Base-by-base conservation (phyloP, 92 coral and sea anemone species). In the Chrysogorgia sp. region DNA sequence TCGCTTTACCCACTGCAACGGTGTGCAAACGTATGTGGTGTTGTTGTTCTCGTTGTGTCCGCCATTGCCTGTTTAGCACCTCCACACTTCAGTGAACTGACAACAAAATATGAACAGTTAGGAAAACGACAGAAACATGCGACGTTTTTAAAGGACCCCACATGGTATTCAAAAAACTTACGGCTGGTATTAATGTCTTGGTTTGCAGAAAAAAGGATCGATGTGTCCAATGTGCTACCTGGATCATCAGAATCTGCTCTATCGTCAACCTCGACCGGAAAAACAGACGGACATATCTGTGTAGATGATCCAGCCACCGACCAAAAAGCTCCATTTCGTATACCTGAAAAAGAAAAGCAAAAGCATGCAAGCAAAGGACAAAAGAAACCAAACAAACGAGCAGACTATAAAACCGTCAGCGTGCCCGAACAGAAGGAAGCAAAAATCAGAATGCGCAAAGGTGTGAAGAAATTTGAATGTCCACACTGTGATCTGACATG, bases 51-150 rank as follows among this genome's bases (percentile, higher is more conserved):
- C 81, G 60, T 81, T 12, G 63, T 81, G 68, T 61, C 79, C 26
- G 85, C 80, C 29, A 69, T 58, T 70, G 85, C 85, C 32, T 81
- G 85, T 63, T 34, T 60, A 50, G 58, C 82, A 55, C 82, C 82
- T 37, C 40, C 21, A 7, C 26, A 33, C 29, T 76, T 76, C 34
- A 41, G 34, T 40, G 28, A 62, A 30, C 33, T 76, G 28, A 40
- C 45, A 76, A 47, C 56, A 32, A 24, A 10, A 8, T 26, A 23
- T 23, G 37, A 28, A 10, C 35, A 32, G 40, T 33, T 74, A 19
- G 41, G 68, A 62, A 10, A 7, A 62, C 41, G 68, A 62, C 43
- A 23, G 4, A 62, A 34, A 12, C 35, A 62, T 20, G 6, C 23
- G 35, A 5, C 68, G 40, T 78, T 63, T 22, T 41, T 78, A 28